These are phyloP conservation scores for Bolborhynchus lineola DNA, from an alignment of 2,113 vertebrate genomes.

Conservation along the genomic window DNA sequence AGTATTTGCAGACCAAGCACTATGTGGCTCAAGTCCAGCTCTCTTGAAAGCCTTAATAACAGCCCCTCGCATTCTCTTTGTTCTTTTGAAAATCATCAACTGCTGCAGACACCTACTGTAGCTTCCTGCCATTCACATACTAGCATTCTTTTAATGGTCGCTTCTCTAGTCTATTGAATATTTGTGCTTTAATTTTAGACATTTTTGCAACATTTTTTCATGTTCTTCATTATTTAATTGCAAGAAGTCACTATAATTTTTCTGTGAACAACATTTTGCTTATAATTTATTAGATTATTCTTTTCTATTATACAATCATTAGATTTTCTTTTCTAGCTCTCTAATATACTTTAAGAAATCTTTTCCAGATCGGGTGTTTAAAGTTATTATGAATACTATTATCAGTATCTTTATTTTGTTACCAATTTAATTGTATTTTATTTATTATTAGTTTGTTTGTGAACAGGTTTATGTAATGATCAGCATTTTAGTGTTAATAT, in stretches of 20 bases:
- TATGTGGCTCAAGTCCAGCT: constrained; percentile 49
- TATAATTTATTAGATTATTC: not conserved
- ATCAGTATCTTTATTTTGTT: not conserved
- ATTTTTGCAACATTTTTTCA: not conserved
- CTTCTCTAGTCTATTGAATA: not conserved
- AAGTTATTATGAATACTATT: not conserved
- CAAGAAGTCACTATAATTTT: not conserved
- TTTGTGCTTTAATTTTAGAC: not conserved
- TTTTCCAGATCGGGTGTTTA: not conserved
- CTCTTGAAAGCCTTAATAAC: constrained; percentile 58
- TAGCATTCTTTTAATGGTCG: not conserved
- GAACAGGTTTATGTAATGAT: not conserved
- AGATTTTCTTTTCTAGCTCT: not conserved
- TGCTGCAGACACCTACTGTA: constrained; percentile 25
- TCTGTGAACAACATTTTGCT: not conserved
- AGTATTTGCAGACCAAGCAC: constrained; percentile 61
- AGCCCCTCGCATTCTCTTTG: constrained; percentile 55
- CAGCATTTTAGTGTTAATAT: not conserved
- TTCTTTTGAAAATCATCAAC: constrained; percentile 57
- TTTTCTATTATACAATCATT: not conserved
- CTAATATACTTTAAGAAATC: not conserved
- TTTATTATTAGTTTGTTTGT: not conserved
- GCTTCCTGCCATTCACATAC: not conserved
- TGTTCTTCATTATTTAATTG: not conserved
- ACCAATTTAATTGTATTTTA: not conserved